Percentiles rank a stretch among this genome's conserved stretches.
phyloP scores from a whole-genome alignment of 2,888 invertebrate species.

The Autographa pulchrina region DNA sequence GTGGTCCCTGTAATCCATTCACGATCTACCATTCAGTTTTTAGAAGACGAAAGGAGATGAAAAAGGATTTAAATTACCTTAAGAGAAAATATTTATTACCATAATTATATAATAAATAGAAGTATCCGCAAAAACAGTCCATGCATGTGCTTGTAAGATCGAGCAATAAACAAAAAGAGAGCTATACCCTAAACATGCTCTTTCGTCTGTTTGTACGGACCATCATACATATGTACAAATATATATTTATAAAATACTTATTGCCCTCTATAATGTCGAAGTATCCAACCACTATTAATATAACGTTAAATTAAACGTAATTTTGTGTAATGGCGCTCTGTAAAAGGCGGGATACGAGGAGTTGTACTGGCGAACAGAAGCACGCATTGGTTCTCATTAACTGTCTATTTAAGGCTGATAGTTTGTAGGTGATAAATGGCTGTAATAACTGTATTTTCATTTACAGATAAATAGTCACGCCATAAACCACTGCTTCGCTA shows the following conservation, averaged over 20 bases:
- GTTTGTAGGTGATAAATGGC: conserved; percentile 50
- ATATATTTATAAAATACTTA: conserved; percentile 2
- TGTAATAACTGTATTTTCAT: conserved; percentile 58
- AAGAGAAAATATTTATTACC: background rate
- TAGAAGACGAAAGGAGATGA: conserved; percentile 3
- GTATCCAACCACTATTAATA: conserved; percentile 17
- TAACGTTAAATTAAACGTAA: conserved; percentile 37
- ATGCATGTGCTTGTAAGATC: background rate
- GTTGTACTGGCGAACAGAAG: conserved; percentile 20
- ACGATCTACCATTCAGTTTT: conserved; percentile 29
- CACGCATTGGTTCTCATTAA: conserved; percentile 39
- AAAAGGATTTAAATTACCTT: too few relatives aligned
- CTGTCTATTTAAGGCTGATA: conserved; percentile 53
- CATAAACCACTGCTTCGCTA: conserved; percentile 30
- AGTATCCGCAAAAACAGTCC: background rate
- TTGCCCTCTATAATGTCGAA: background rate
- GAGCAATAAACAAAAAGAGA: background rate
- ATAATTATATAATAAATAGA: background rate
- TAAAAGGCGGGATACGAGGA: conserved; percentile 37
- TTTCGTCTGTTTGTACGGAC: background rate
- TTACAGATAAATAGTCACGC: conserved; percentile 42
- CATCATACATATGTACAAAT: too few relatives aligned
- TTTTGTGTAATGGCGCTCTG: conserved; percentile 29
- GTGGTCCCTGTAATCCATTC: conserved; percentile 49
- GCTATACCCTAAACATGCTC: background rate